These are phyloP conservation scores for Ophiothrix spiculata DNA, from an alignment of 35 echinoderm and acorn worm genomes.

Conservation along the genomic window DNA sequence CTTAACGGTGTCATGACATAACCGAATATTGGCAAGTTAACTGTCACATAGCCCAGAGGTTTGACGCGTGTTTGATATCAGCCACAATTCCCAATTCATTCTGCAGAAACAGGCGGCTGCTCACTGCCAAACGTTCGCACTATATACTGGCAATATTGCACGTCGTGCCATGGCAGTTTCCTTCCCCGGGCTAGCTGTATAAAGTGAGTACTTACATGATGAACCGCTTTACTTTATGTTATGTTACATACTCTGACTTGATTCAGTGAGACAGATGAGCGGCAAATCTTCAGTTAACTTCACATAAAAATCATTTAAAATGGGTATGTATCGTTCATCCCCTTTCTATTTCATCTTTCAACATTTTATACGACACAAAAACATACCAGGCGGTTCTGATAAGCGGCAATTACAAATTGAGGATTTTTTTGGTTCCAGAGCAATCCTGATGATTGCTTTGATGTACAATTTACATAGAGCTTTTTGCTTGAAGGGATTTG, in stretches of 20 bases:
- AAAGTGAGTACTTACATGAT: background rate
- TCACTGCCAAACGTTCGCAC: conserved; percentile 11
- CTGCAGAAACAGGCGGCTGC: background rate
- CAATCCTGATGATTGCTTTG: background rate
- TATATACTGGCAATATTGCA: background rate
- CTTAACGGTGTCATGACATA: background rate
- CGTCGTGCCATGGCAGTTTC: background rate
- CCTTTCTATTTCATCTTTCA: conserved; percentile 12
- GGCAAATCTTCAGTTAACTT: conserved; percentile 1
- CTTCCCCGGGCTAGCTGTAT: background rate
- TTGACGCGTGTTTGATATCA: background rate
- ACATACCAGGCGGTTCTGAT: background rate
- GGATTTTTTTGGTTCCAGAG: background rate
- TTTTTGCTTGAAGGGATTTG: background rate
- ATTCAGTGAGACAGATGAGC: background rate
- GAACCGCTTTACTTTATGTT: background rate
- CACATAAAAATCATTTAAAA: conserved; percentile 14
- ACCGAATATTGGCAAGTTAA: background rate
- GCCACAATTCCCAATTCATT: background rate
- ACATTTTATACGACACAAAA: background rate
- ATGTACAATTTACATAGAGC: conserved; percentile 3
- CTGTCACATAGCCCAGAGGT: background rate
- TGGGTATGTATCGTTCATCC: conserved; percentile 5
- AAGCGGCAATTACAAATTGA: background rate
- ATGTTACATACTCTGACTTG: background rate